Conservation (phyloP, 2,797 vertebrate species). For the Tragelaphus eurycerus region DNA sequence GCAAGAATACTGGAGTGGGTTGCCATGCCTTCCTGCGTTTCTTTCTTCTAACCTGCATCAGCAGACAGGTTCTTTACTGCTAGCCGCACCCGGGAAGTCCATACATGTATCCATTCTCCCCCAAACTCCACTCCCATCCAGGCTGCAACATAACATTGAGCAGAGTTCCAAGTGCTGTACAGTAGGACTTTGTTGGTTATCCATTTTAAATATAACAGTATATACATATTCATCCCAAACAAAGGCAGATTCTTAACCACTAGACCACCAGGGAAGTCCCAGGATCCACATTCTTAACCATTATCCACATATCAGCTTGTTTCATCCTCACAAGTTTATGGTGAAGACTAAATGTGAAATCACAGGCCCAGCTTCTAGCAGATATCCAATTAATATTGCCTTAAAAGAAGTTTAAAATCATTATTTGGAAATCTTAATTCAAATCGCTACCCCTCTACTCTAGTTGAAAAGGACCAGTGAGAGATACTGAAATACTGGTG, state of each 20-base stretch:
- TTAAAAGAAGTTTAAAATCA: background rate
- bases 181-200: background rate
- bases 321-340: background rate
- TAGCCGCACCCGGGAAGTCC: background rate
- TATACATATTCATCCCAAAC: background rate
- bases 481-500: background rate
- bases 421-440: background rate
- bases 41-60: background rate
- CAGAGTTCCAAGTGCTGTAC: background rate
- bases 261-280: background rate
- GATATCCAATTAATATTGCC: background rate
- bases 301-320: background rate
- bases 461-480: background rate
- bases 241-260: background rate
- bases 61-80: background rate
- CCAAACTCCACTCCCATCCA: background rate
- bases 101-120: background rate
- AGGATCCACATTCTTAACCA: background rate
- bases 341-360: background rate
- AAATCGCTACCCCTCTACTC: background rate
- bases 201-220: background rate
- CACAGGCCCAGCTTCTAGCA: background rate
- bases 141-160: background rate
- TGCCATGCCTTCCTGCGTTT: background rate
- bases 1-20: background rate